Base-by-base conservation (phyloP, 2,888 invertebrate genomes). In the Cryptus armator region DNA sequence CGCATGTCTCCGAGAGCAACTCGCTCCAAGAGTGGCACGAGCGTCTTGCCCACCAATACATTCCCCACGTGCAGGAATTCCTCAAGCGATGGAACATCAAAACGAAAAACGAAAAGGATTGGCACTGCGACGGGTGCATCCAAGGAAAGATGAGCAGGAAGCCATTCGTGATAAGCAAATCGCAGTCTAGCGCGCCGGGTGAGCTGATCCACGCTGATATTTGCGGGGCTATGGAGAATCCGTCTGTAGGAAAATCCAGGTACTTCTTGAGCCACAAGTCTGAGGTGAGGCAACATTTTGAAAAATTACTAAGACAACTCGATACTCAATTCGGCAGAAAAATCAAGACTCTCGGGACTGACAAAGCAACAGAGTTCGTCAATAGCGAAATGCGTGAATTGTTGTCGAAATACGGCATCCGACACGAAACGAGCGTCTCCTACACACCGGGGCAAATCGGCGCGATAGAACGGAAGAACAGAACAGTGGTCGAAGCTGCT, bases 401-500 rank as follows among this genome's bases (percentile, higher is more conserved):
- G 9, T 62, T 59, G 10, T 5, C 16, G 32, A 44, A 75, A 24
- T 14, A 66, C n/a, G 86, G 86, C 43, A 82, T 87, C 1, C 43
- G 48, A 14, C 88, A 89, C 68, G 74, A 86, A 19, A 84, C 12
- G 19, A 79, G 82, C n/a, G 64, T 78, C 14, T 59, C 82, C 1
- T 88, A 88, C 32, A 86, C 86, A 3, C 87, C 86, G 0, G 81
- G 88, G 71, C 86, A 89, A 72, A 88, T 88, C n/a, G 88, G 88
- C 0, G 48, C 74, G 16, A 83, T 76, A 0, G 88, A 93, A 59
- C 72, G 92, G 10, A 91, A 92, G 37, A 89, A 87, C 1, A 64
- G 92, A 0, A 91, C 91, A 0, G 88, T 92, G 2, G 88, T 91
- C 80, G 89, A 89, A 64, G 78, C 86, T 12, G 87, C 87, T 6